Evolutionary conservation across 2,113 vertebrate species (phyloP), one percentile per base, ranked within the genome.

Genomic region (Anseranas semipalmata): DNA sequence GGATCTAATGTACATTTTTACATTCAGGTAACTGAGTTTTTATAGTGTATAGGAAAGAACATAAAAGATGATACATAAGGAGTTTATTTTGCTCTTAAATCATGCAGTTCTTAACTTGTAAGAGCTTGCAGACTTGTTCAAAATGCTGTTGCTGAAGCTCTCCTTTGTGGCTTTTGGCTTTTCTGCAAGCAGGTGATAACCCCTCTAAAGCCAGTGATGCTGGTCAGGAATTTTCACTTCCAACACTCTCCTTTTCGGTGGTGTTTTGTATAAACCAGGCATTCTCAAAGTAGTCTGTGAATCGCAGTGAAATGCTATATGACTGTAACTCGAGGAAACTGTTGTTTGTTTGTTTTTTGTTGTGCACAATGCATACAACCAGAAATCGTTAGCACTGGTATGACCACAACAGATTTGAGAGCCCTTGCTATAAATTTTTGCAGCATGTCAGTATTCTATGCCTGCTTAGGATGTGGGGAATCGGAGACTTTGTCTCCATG

Each of bases 41-140:
- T 28, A 17, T 66, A 25, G 33, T 41, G 8, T 68, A 16, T 17
- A 24, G 35, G 33, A 67, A 46, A 84, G 50, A 66, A 45, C 32
- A 41, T 12, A 53, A 35, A 62, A 68, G 30, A 37, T 21, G 6
- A 6, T 75, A 24, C 1, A 4, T 3, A 0, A 4, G 75, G 0
- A 56, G 48, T 53, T 73, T 67, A 35, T 55, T 90, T 88, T 66
- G 5, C 76, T 73, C 33, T 37, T 80, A 52, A 71, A 43, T 74
- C 7, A 18, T 25, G 4, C 0, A 0, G 10, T 58, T 83, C 52
- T 14, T 72, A 22, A 43, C 27, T 83, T 68, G 22, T 58, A 43
- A 37, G 48, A 65, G n/a, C 24, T 77, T 70, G 43, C 33, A 66
- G 58, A 45, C 24, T 73, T 88, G 39, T 25, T 92, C 15, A 74